Conservation (phyloP, 2,113 vertebrate genomes). For the Psittacula cyanocephala region DNA sequence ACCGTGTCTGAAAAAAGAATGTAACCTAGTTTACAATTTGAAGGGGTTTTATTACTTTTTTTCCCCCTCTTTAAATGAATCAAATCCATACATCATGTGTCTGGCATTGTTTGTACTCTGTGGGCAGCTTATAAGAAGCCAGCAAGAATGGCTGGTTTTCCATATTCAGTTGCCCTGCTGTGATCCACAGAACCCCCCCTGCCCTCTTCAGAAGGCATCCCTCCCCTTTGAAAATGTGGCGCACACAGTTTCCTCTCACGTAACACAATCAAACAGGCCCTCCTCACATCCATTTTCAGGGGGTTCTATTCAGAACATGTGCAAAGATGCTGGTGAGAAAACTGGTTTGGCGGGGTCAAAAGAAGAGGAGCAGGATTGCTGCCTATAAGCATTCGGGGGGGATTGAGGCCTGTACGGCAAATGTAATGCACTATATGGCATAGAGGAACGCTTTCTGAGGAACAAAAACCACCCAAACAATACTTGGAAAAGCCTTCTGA, state of each 20-base stretch:
- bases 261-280: background rate
- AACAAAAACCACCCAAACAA: background rate
- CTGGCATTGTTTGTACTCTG: constrained; percentile 57
- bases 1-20: background rate
- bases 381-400: background rate
- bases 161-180: background rate
- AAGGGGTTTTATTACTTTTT: background rate
- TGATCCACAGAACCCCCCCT: constrained; percentile 9
- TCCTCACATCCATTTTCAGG: background rate
- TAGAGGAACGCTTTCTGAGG: background rate
- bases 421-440: background rate
- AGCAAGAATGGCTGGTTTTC: constrained; percentile 43
- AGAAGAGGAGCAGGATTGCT: background rate
- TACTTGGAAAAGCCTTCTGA: background rate
- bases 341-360: background rate
- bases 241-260: background rate
- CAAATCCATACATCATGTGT: constrained; percentile 33
- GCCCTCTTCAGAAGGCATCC: constrained; percentile 1
- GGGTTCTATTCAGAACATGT: background rate
- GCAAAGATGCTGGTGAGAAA: background rate
- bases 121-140: constrained; percentile 42
- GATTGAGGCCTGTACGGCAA: background rate
- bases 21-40: constrained; percentile 33
- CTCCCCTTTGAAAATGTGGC: background rate
- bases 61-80: background rate